Conservation (phyloP, 2,113 vertebrate species). For the Turnix velox region DNA sequence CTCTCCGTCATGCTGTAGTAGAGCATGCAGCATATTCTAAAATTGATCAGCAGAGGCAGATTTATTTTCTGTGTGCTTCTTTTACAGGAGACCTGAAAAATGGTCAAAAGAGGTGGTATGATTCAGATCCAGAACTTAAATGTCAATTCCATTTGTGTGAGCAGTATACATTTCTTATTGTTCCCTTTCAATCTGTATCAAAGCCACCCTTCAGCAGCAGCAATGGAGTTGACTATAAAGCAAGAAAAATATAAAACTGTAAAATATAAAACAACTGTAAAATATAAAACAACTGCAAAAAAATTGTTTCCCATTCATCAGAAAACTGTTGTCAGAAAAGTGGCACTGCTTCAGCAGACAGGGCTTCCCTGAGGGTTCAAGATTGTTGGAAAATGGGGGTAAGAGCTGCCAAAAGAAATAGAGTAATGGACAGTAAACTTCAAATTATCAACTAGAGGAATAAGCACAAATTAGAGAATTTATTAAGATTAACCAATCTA, state of each 20-base stretch:
- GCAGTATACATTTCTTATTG: background rate
- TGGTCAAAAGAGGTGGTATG: background rate
- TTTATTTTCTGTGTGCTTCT: background rate
- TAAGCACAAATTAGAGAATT: background rate
- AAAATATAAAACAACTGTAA: no score
- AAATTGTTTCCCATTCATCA: background rate
- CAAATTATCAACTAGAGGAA: background rate
- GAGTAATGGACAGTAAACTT: background rate
- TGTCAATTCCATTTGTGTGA: background rate
- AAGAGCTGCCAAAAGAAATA: background rate
- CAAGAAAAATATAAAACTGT: slow-evolving; percentile 16
- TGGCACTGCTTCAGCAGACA: background rate
- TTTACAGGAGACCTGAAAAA: background rate
- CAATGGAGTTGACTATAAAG: background rate
- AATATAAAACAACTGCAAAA: background rate
- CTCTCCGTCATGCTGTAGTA: background rate
- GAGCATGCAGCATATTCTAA: background rate
- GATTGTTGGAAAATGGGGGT: background rate
- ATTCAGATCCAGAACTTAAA: background rate
- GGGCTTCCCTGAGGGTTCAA: background rate
- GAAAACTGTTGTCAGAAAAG: background rate
- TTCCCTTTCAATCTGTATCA: background rate
- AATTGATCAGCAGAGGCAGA: background rate
- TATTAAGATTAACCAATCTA: background rate
- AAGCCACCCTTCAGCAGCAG: background rate